Evolutionary conservation across 2,888 invertebrate species (phyloP).

Genomic region (Stictocephala bisonia): DNA sequence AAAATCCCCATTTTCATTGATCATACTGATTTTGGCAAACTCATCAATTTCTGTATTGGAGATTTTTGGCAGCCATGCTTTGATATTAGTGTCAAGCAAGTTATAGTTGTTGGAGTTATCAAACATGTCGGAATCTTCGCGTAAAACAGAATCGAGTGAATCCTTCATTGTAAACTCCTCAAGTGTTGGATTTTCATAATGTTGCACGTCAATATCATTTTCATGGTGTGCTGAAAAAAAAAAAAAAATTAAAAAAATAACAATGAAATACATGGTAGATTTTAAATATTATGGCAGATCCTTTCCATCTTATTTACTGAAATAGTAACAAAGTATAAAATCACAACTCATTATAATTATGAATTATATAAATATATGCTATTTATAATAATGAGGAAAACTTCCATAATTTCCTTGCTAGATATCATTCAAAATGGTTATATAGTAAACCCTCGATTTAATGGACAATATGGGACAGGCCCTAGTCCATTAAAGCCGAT

Average conservation of each 20-base stretch:
- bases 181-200: slow-evolving; percentile 26
- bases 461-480: too few species aligned
- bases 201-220: slow-evolving; percentile 18
- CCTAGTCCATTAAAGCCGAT: too few species aligned
- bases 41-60: neutral
- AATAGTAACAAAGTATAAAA: too few species aligned
- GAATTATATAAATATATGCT: too few species aligned
- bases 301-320: too few species aligned
- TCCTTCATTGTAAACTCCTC: slow-evolving; percentile 5
- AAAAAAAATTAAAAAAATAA: neutral
- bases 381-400: too few species aligned
- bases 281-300: too few species aligned
- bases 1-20: neutral
- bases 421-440: too few species aligned
- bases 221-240: slow-evolving; percentile 32
- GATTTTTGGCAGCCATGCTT: neutral
- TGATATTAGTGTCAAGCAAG: neutral
- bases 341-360: too few species aligned
- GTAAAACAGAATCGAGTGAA: neutral
- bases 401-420: too few species aligned
- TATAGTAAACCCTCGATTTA: too few species aligned
- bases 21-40: neutral
- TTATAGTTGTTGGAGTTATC: slow-evolving; percentile 10
- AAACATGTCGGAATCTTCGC: slow-evolving; percentile 20
- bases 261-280: neutral